phyloP scores from a whole-genome alignment of 1,140 invertebrate species.

The Ostrea edulis region DNA sequence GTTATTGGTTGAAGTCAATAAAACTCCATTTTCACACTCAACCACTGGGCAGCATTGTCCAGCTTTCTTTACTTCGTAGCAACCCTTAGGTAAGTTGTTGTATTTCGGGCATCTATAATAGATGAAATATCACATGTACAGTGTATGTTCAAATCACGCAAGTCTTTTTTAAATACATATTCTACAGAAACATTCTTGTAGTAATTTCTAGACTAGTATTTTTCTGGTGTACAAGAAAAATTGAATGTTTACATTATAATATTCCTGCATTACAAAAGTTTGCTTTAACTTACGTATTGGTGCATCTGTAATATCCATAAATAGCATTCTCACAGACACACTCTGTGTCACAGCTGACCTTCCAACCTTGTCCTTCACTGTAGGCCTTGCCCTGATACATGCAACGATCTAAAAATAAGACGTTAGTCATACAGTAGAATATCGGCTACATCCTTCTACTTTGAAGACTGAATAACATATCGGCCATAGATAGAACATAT shows the following conservation, averaged over 20 bases:
- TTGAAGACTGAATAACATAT: no score
- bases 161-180: not conserved
- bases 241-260: no score
- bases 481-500: not conserved
- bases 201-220: no score
- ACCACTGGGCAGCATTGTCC: slow-evolving; percentile 70
- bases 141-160: not conserved
- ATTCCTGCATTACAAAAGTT: not conserved
- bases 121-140: not conserved
- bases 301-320: slow-evolving; percentile 72
- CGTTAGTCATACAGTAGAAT: not conserved
- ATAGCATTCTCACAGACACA: slow-evolving; percentile 71
- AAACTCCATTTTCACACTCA: slow-evolving; percentile 65
- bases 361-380: slow-evolving; percentile 69
- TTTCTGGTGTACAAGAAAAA: no score
- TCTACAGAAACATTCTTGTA: no score
- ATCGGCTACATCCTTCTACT: no score
- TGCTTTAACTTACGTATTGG: slow-evolving; percentile 61
- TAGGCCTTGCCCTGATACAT: slow-evolving; percentile 67
- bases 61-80: slow-evolving; percentile 63
- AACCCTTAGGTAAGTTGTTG: slow-evolving; percentile 64
- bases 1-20: slow-evolving; percentile 67
- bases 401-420: slow-evolving; percentile 66
- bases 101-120: slow-evolving; percentile 63
- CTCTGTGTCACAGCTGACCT: slow-evolving; percentile 64